Evolutionary conservation across 2,113 vertebrate genomes (phyloP).

Genomic region (Nothoprocta perdicaria): DNA sequence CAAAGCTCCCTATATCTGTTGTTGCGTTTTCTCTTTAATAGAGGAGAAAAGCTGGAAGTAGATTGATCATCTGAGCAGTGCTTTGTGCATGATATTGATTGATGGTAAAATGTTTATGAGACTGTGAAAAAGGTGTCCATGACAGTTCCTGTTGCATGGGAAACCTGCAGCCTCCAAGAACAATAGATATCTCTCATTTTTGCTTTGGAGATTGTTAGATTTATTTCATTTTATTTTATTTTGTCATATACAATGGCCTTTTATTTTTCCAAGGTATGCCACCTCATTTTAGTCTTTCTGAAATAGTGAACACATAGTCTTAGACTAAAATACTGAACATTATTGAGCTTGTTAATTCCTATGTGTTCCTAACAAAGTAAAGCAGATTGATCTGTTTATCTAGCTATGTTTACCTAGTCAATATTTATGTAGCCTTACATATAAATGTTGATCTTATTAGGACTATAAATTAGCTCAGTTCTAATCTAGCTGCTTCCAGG

Average conservation of each 20-base stretch:
- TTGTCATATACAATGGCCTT: background rate
- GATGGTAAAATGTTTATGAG: background rate
- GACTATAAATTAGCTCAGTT: constrained; percentile 7
- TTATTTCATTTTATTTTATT: too few relatives aligned
- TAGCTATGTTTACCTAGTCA: constrained; percentile 15
- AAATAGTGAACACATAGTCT: background rate
- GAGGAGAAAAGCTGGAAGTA: background rate
- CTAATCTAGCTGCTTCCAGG: background rate
- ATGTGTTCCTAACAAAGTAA: background rate
- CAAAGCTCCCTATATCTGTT: background rate
- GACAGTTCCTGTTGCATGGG: background rate
- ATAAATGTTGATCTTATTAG: constrained; percentile 15
- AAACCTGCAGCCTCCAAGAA: background rate
- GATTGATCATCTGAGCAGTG: background rate
- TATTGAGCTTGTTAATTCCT: constrained; percentile 27
- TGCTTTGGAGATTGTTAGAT: background rate
- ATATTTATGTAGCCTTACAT: constrained; percentile 24
- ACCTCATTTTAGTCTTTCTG: background rate
- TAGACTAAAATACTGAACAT: background rate
- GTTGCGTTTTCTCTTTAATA: background rate
- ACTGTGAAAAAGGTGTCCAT: background rate
- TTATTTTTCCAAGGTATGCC: background rate
- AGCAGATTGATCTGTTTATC: constrained; percentile 39
- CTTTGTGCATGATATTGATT: background rate
- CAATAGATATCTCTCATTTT: background rate